Evolutionary conservation across 2,113 vertebrate genomes (phyloP).

Genomic region (Scalopus aquaticus): DNA sequence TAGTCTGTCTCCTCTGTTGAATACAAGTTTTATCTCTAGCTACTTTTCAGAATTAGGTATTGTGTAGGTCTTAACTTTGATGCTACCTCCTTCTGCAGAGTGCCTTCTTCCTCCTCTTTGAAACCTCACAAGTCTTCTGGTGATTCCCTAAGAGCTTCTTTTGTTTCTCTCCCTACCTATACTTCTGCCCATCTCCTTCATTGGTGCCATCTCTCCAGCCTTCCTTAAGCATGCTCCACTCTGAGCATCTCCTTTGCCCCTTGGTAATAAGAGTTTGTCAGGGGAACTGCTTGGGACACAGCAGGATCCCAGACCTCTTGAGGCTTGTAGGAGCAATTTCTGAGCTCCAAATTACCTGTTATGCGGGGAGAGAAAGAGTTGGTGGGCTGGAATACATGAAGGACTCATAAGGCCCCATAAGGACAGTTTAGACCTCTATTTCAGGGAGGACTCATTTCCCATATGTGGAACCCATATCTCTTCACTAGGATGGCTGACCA

Average conservation of each 20-base stretch:
- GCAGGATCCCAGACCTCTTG: conserved; percentile 12
- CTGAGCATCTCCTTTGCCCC: conserved; percentile 27
- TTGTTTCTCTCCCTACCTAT: conserved; percentile 17
- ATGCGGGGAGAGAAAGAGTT: conserved; percentile 16
- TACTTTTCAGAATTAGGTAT: neutral
- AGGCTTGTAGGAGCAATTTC: neutral
- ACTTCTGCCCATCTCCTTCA: neutral
- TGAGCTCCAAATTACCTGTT: neutral
- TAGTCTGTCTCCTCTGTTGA: neutral
- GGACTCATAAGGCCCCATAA: neutral
- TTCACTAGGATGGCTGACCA: neutral
- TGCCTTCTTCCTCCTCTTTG: neutral
- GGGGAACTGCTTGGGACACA: neutral
- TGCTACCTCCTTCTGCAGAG: neutral
- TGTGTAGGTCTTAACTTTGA: conserved; percentile 29
- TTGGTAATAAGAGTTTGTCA: conserved; percentile 34
- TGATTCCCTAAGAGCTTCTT: neutral
- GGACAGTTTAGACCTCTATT: neutral
- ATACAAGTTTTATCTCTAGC: neutral
- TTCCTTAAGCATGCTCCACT: conserved; percentile 37
- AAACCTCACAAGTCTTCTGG: neutral
- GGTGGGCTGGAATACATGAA: neutral
- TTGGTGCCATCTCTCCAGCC: neutral
- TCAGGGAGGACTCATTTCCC: conserved; percentile 19
- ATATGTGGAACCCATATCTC: neutral